Percentiles rank a stretch among this genome's conserved stretches.
Conservation (phyloP, 2,888 invertebrate species). For the Griposia aprilina region DNA sequence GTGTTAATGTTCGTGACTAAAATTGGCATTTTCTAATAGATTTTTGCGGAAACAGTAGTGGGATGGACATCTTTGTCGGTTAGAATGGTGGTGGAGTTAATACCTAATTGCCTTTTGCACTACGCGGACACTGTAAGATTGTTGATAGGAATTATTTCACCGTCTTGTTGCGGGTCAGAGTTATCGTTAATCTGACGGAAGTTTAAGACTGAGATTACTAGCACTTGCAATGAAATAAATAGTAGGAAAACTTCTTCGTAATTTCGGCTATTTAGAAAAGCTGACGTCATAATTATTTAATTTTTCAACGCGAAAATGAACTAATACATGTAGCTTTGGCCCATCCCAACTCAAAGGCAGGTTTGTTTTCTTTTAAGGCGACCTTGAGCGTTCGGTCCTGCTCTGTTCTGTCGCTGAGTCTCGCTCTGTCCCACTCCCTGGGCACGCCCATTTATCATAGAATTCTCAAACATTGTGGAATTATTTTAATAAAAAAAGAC, state of each 20-base stretch:
- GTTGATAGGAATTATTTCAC: too few relatives aligned
- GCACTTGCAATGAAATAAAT: neutral
- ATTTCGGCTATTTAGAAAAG: neutral
- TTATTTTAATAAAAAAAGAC: too few relatives aligned
- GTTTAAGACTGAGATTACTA: neutral
- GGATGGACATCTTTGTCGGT: neutral
- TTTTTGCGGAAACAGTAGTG: neutral
- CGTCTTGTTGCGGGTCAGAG: neutral
- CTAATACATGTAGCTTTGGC: too few relatives aligned
- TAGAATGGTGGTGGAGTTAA: too few relatives aligned
- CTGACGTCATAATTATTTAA: neutral
- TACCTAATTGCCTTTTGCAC: neutral
- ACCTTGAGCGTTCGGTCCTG: too few relatives aligned
- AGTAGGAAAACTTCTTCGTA: neutral
- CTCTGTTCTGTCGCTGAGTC: too few relatives aligned
- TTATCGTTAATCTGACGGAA: neutral
- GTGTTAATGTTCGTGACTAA: conserved; percentile 5
- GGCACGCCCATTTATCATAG: too few relatives aligned
- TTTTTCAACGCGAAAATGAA: neutral
- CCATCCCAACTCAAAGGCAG: neutral
- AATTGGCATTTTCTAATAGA: conserved; percentile 2
- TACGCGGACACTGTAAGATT: neutral
- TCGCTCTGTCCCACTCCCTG: too few relatives aligned
- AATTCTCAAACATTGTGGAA: too few relatives aligned
- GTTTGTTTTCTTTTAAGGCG: too few relatives aligned